Percentiles rank a stretch among this genome's conserved stretches.
These are phyloP conservation scores for Murina feae DNA, from an alignment of 2,113 vertebrate species.

Conservation along the genomic window DNA sequence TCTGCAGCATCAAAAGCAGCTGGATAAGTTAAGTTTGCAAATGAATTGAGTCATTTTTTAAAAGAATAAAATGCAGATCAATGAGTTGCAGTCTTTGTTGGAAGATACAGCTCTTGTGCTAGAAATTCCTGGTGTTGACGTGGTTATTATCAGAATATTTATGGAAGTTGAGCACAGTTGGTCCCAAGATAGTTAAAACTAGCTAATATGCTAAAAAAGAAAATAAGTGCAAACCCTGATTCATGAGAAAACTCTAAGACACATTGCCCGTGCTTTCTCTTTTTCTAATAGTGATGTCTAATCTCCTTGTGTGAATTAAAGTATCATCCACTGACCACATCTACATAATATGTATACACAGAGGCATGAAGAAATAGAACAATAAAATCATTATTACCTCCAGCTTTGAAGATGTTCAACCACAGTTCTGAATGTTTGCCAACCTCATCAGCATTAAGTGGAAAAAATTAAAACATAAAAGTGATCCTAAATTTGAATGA, in stretches of 20 bases:
- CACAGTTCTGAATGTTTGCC: not conserved
- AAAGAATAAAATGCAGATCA: not conserved
- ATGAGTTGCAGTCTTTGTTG: slow-evolving; percentile 33
- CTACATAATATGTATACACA: not conserved
- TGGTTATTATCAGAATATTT: slow-evolving; percentile 51
- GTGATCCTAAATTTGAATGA: not conserved
- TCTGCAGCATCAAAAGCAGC: not conserved
- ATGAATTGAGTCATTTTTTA: not conserved
- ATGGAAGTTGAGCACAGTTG: slow-evolving; percentile 26
- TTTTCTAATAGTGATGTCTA: not conserved
- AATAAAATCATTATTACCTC: not conserved
- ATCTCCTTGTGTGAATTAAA: not conserved
- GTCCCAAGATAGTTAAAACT: slow-evolving; percentile 21
- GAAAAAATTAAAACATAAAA: not conserved
- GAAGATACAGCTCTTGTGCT: slow-evolving; percentile 42
- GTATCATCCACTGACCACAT: not conserved
- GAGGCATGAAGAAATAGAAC: not conserved
- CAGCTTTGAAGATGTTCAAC: not conserved
- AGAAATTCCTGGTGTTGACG: slow-evolving; percentile 41
- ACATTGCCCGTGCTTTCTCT: not conserved
- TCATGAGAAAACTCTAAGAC: not conserved
- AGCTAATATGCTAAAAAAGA: slow-evolving; percentile 41
- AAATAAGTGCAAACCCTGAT: not conserved
- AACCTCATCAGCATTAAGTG: not conserved
- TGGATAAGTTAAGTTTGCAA: not conserved